These are phyloP conservation scores for Silurus aristotelis DNA, from an alignment of 2,797 vertebrate species.

Conservation along the genomic window DNA sequence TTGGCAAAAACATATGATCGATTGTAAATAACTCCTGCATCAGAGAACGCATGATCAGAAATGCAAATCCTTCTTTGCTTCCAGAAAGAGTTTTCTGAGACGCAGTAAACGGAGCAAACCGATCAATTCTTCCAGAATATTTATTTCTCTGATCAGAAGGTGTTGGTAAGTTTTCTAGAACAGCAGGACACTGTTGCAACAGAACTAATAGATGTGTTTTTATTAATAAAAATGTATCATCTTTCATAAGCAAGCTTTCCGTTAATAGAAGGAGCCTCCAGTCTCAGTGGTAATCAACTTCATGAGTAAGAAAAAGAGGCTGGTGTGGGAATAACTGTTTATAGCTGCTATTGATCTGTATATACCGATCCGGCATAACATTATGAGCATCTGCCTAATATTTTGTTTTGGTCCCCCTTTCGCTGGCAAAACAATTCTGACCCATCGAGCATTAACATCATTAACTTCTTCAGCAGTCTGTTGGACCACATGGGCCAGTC, in stretches of 20 bases:
- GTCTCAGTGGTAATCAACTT: background rate
- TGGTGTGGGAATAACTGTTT: background rate
- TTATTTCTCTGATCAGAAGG: background rate
- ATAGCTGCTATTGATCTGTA: background rate
- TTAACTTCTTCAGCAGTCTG: too few relatives aligned
- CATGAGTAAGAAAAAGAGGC: background rate
- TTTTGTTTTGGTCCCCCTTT: too few relatives aligned
- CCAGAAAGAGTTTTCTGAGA: background rate
- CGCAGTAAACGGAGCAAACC: too few relatives aligned
- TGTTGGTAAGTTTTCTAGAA: background rate
- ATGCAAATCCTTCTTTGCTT: background rate
- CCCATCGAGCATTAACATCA: too few relatives aligned
- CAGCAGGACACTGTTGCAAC: background rate
- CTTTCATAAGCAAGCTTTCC: background rate
- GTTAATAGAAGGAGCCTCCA: background rate
- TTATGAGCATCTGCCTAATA: background rate
- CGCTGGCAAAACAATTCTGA: too few relatives aligned
- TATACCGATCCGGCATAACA: background rate
- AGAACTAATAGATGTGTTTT: too few relatives aligned
- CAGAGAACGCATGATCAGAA: background rate
- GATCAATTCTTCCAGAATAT: background rate
- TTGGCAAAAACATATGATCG: conserved; percentile 10
- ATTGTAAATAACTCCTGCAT: background rate
- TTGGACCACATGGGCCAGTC: too few relatives aligned
- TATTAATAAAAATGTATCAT: background rate